Conservation (phyloP, 2,113 vertebrate species). For the Pluvialis apricaria region DNA sequence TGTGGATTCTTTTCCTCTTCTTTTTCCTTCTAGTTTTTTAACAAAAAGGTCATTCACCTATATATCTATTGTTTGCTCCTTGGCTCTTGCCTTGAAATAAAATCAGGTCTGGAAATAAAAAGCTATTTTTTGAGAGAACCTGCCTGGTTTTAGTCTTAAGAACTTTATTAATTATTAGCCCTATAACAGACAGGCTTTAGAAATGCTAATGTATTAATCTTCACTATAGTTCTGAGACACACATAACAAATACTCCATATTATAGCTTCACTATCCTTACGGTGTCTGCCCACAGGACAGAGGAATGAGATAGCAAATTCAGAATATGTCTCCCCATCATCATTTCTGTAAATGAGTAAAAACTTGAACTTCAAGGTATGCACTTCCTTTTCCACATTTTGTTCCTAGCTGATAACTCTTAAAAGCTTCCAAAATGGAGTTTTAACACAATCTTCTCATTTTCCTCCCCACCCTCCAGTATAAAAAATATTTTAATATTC, state of each 20-base stretch:
- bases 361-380: not conserved
- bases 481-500: slow-evolving; percentile 36
- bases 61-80: not conserved
- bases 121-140: not conserved
- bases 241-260: not conserved
- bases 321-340: not conserved
- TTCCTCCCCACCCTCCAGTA: not conserved
- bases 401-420: not conserved
- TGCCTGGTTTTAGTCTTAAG: not conserved
- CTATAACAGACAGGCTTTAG: not conserved
- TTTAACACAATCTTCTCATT: not conserved
- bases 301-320: not conserved
- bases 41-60: not conserved
- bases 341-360: not conserved
- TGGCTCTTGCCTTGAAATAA: not conserved
- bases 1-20: not conserved
- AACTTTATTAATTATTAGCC: not conserved
- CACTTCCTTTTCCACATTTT: not conserved
- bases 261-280: not conserved
- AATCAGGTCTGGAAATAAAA: not conserved
- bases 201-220: not conserved
- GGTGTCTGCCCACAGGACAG: not conserved
- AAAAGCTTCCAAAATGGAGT: not conserved
- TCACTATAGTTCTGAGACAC: not conserved
- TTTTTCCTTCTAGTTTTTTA: not conserved